Conservation (phyloP, 37 sponge, comb jelly and placozoan species). For the Mnemiopsis leidyi region DNA sequence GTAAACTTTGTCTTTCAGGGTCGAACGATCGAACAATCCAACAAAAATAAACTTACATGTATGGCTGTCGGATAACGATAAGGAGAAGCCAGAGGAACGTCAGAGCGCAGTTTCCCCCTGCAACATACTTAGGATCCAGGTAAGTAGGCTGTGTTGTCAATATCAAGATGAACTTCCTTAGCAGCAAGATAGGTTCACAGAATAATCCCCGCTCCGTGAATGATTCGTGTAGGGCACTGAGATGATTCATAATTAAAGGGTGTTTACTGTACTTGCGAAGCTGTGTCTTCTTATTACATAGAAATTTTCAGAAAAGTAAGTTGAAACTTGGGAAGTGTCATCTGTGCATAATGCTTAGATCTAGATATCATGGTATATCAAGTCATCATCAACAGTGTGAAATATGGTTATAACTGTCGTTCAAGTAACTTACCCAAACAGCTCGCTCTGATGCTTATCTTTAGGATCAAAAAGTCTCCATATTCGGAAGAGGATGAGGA, state of each 20-base stretch:
- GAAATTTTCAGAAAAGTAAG: too few relatives aligned
- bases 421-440: conserved; percentile 64
- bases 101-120: conserved; percentile 7
- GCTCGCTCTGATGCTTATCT: conserved; percentile 13
- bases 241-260: not conserved
- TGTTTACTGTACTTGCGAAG: not conserved
- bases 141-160: conserved; percentile 46
- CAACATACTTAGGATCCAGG: not conserved
- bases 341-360: too few relatives aligned
- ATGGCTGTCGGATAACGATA: conserved; percentile 47
- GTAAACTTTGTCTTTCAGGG: too few relatives aligned
- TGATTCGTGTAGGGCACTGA: conserved; percentile 42
- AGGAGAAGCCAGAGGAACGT: not conserved
- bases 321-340: too few relatives aligned
- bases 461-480: conserved; percentile 55
- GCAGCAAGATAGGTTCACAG: conserved; percentile 46
- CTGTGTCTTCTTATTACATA: too few relatives aligned
- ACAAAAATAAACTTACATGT: conserved; percentile 29
- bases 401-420: too few relatives aligned
- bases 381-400: too few relatives aligned
- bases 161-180: conserved; percentile 52
- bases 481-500: conserved; percentile 24
- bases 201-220: conserved; percentile 12
- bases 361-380: too few relatives aligned
- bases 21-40: not conserved